Conservation (phyloP, 2,797 vertebrate genomes). For the Crenichthys baileyi region DNA sequence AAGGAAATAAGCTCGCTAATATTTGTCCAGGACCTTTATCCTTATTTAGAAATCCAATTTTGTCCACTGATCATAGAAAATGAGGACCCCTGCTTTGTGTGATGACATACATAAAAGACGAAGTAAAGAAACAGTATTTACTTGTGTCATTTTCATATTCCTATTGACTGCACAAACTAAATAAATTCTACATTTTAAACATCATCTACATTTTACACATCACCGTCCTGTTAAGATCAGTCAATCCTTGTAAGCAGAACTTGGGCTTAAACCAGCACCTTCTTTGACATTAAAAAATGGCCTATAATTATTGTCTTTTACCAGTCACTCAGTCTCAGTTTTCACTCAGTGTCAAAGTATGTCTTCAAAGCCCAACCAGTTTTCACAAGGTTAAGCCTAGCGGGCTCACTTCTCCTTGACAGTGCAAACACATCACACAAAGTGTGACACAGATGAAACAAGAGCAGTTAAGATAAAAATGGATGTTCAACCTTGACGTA, state of each 20-base stretch:
- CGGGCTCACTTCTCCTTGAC: constrained; percentile 41
- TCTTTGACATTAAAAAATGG: constrained; percentile 31
- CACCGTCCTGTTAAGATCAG: background rate
- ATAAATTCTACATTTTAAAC: background rate
- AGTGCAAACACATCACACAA: constrained; percentile 33
- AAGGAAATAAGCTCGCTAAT: background rate
- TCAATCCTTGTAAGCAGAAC: background rate
- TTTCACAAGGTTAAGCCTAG: constrained; percentile 65
- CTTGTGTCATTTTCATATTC: background rate
- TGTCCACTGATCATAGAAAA: background rate
- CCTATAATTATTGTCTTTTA: constrained; percentile 29
- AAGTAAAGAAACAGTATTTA: background rate
- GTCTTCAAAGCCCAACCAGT: constrained; percentile 32
- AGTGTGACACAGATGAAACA: constrained; percentile 18
- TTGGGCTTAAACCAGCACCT: constrained; percentile 14
- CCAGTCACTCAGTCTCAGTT: constrained; percentile 17
- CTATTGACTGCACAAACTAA: background rate
- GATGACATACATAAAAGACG: background rate
- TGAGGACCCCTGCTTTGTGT: background rate
- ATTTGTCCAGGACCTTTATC: background rate
- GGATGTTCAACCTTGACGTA: constrained; percentile 46
- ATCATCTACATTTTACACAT: background rate
- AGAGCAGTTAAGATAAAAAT: constrained; percentile 28
- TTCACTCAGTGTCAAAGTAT: constrained; percentile 24
- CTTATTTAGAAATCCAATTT: background rate